These are phyloP conservation scores for Sus cebifrons DNA, from an alignment of 2,797 vertebrate species.

Conservation along the genomic window DNA sequence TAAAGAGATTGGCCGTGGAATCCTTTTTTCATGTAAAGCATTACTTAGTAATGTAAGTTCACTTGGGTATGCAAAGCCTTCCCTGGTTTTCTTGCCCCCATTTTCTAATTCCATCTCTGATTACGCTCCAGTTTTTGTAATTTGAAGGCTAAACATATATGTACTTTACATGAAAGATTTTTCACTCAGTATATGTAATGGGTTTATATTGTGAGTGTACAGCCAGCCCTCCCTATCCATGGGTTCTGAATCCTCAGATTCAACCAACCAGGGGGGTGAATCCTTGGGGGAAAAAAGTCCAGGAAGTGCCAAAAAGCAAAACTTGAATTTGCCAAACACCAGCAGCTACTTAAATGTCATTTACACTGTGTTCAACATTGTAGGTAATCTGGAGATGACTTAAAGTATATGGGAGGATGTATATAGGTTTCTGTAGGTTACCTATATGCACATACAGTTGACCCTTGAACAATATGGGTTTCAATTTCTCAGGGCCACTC, in stretches of 20 bases:
- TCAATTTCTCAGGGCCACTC: background rate
- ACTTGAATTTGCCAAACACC: background rate
- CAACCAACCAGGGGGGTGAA: background rate
- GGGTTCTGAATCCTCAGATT: background rate
- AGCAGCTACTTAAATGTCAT: background rate
- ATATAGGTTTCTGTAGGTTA: background rate
- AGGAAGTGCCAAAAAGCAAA: background rate
- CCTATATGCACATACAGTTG: background rate
- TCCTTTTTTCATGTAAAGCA: background rate
- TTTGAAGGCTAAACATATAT: background rate
- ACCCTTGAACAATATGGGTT: background rate
- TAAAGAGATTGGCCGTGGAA: background rate
- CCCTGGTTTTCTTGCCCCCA: background rate
- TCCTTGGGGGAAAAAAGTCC: background rate
- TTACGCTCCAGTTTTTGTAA: background rate
- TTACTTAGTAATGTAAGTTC: slow-evolving; percentile 30
- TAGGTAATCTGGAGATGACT: background rate
- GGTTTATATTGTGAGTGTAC: background rate
- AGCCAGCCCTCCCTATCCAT: background rate
- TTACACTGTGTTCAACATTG: background rate
- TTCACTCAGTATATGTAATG: background rate
- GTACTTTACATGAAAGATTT: slow-evolving; percentile 32
- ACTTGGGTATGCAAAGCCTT: background rate
- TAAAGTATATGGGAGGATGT: background rate
- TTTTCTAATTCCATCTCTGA: slow-evolving; percentile 7